phyloP scores from a whole-genome alignment of 2,797 vertebrate genomes.

The Phylloscopus collybita region DNA sequence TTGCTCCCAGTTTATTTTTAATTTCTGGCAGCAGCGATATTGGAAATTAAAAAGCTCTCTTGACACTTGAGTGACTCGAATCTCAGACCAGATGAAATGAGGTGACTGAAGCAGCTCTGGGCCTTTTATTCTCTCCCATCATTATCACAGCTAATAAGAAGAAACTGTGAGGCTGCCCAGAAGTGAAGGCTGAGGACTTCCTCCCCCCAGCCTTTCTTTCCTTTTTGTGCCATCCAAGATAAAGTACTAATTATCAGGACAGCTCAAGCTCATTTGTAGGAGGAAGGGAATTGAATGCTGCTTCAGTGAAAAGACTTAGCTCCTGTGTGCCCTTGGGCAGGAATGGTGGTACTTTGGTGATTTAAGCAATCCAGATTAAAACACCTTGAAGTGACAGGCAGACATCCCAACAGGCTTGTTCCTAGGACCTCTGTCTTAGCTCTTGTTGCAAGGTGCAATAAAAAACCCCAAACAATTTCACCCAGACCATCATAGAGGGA shows the following conservation, averaged over 20 bases:
- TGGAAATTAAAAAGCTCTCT: conserved; percentile 70
- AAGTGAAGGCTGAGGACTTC: conserved; percentile 18
- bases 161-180: conserved; percentile 35
- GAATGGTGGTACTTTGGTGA: conserved; percentile 52
- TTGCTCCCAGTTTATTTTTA: conserved; percentile 66
- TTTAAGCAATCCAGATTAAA: conserved; percentile 59
- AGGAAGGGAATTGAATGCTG: conserved; percentile 61
- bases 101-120: conserved; percentile 68
- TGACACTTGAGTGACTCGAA: conserved; percentile 55
- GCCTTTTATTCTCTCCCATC: conserved; percentile 65
- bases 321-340: conserved; percentile 52
- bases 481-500: not conserved
- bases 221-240: conserved; percentile 55
- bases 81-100: conserved; percentile 66
- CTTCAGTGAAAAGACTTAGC: conserved; percentile 57
- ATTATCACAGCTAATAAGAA: conserved; percentile 65
- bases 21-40: conserved; percentile 65
- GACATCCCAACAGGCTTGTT: not conserved
- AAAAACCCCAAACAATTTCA: not conserved
- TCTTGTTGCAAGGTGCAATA: not conserved
- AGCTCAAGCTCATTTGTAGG: conserved; percentile 73
- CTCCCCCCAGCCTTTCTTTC: not conserved
- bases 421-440: not conserved
- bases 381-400: conserved; percentile 47
- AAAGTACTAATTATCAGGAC: conserved; percentile 72